Evolutionary conservation across 2,113 vertebrate species (phyloP), one percentile per base, ranked within the genome.

Genomic region (Proteles cristata): DNA sequence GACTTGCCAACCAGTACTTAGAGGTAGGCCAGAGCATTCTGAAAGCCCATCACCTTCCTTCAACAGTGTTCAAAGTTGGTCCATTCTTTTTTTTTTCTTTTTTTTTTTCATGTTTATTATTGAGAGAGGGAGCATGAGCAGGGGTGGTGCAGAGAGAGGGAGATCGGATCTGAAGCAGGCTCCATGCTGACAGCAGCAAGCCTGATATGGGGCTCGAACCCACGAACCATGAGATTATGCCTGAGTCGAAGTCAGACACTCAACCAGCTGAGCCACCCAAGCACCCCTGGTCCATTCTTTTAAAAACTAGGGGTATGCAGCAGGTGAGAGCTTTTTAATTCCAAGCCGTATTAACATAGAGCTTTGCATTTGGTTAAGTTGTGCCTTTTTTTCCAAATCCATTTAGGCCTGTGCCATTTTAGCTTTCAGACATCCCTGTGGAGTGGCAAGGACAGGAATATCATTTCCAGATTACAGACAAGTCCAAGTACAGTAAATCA

Each of bases 351-450:
- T 88, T 95, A 50, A 69, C 25, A 73, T 25, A 88, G 53, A 89
- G 88, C 7, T 85, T 89, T 45, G 21, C 39, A 66, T 88, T 87
- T 92, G 9, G 81, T 76, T 69, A 87, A 50, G 25, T 31, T 81
- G 1, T 96, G 4, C 73, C 33, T 96, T 96, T 94, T 97, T 88
- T 79, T 94, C 66, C 39, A 79, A 65, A 53, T 89, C 43, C 17
- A 39, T 73, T 96, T 65, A 74, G 80, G 35, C 48, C 71, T 85
- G 16, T 85, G 53, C 76, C 68, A 55, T 58, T 95, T 97, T 89
- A 85, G 69, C 63, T 95, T 96, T 71, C 31, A 96, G 66, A 35
- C 25, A 43, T 65, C 48, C 48, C 39, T 77, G 4, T 53, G 3
- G 53, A n/a, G 45, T 77, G 66, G 4, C 55, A 87, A 48, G 19